These are phyloP conservation scores for Acrobeloides nanus DNA, from an alignment of 2,888 invertebrate genomes.

Conservation along the genomic window DNA sequence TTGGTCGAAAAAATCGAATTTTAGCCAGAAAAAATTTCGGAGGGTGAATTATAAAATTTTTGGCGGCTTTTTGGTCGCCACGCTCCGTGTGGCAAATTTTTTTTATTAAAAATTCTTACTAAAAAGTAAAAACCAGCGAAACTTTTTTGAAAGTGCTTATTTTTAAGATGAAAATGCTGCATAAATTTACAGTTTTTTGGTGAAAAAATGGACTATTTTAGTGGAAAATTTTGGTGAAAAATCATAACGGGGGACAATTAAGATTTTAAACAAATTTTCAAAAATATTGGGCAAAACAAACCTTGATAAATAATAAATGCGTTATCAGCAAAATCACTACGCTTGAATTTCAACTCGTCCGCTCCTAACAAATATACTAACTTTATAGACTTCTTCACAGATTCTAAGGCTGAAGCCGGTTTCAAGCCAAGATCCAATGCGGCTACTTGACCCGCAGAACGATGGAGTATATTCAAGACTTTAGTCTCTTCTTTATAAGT, in stretches of 20 bases:
- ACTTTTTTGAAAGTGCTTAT: too few relatives aligned
- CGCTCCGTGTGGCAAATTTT: too few relatives aligned
- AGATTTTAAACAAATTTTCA: constrained; percentile 5
- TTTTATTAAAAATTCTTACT: too few relatives aligned
- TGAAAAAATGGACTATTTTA: too few relatives aligned
- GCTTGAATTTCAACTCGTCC: constrained; percentile 73
- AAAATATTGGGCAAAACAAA: constrained; percentile 25
- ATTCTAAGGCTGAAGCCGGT: constrained; percentile 15
- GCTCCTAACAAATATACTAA: constrained; percentile 85
- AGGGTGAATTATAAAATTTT: too few relatives aligned
- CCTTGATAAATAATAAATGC: constrained; percentile 75
- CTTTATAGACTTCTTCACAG: constrained; percentile 56
- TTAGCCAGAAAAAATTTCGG: too few relatives aligned
- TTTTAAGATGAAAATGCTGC: not conserved
- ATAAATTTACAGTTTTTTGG: constrained; percentile 1
- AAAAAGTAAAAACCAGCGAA: too few relatives aligned
- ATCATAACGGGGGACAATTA: too few relatives aligned
- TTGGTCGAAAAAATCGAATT: too few relatives aligned
- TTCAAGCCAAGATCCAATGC: constrained; percentile 86
- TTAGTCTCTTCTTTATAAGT: constrained; percentile 55
- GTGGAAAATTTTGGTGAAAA: too few relatives aligned
- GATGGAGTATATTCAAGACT: constrained; percentile 85
- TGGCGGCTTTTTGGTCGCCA: too few relatives aligned
- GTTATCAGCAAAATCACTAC: constrained; percentile 71
- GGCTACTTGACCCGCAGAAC: constrained; percentile 77